These are phyloP conservation scores for Colius striatus DNA, from an alignment of 2,113 vertebrate species.

Conservation along the genomic window DNA sequence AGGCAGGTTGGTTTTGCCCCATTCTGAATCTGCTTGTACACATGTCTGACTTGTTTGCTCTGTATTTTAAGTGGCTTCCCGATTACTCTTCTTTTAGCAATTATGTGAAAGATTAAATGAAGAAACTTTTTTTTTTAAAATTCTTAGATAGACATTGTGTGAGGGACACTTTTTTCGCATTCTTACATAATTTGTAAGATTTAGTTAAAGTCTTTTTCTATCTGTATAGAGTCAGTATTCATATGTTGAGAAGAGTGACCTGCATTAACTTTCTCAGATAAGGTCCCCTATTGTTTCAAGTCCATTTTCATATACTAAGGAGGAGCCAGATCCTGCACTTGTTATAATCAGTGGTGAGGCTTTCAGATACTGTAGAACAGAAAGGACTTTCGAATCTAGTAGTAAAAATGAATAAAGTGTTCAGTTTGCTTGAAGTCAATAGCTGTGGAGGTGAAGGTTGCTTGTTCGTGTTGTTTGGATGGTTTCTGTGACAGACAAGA, in stretches of 20 bases:
- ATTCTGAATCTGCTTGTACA: not conserved
- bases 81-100: not conserved
- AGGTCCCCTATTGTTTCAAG: conserved; percentile 55
- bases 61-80: not conserved
- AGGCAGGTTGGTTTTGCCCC: not conserved
- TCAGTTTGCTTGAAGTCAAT: conserved; percentile 33
- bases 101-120: not conserved
- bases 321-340: conserved; percentile 54
- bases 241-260: not conserved
- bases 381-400: not conserved
- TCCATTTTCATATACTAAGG: conserved; percentile 42
- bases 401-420: conserved; percentile 53
- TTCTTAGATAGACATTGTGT: not conserved
- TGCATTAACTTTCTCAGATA: conserved; percentile 57
- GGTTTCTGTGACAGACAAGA: conserved; percentile 43
- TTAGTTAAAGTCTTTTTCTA: not conserved
- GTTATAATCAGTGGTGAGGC: conserved; percentile 6
- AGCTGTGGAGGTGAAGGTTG: conserved; percentile 46
- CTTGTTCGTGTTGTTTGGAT: conserved; percentile 60
- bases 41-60: not conserved
- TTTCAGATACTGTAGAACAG: conserved; percentile 25
- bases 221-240: not conserved
- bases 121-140: not conserved
- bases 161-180: not conserved
- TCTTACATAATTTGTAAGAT: not conserved